These are phyloP conservation scores for Nyctalus aviator DNA, from an alignment of 2,797 vertebrate genomes.

Conservation along the genomic window DNA sequence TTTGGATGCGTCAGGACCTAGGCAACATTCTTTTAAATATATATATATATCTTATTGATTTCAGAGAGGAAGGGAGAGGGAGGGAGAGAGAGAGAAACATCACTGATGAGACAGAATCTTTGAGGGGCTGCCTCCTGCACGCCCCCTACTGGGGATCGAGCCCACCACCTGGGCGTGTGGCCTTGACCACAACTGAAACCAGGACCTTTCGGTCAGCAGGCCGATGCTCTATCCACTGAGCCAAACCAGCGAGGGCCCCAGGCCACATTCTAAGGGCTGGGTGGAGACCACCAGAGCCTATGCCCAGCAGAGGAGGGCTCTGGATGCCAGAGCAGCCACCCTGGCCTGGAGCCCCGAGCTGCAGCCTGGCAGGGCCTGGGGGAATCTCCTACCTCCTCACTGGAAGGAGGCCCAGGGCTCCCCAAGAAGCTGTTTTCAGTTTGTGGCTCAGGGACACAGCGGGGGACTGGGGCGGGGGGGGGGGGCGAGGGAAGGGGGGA, in stretches of 20 bases:
- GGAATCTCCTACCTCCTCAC: background rate
- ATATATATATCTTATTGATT: no score
- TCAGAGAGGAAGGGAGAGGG: no score
- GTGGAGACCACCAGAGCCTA: background rate
- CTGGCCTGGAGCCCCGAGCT: background rate
- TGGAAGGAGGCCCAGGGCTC: constrained; percentile 6
- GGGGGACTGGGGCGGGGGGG: no score
- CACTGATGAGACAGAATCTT: no score
- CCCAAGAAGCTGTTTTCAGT: background rate
- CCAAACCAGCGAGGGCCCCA: no score
- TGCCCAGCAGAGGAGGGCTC: background rate
- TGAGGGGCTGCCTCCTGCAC: no score
- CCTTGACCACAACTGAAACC: no score
- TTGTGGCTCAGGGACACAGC: background rate
- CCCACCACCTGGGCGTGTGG: no score
- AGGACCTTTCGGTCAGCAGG: no score
- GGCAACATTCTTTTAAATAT: background rate
- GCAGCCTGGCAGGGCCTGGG: background rate
- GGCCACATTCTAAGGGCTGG: background rate
- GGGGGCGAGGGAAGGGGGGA: background rate
- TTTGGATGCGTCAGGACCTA: background rate
- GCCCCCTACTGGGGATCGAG: no score
- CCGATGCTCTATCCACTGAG: no score
- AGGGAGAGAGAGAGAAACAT: no score
- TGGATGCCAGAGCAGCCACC: background rate